phyloP scores from a whole-genome alignment of 2,113 vertebrate species.

The Micronycteris hirsuta region DNA sequence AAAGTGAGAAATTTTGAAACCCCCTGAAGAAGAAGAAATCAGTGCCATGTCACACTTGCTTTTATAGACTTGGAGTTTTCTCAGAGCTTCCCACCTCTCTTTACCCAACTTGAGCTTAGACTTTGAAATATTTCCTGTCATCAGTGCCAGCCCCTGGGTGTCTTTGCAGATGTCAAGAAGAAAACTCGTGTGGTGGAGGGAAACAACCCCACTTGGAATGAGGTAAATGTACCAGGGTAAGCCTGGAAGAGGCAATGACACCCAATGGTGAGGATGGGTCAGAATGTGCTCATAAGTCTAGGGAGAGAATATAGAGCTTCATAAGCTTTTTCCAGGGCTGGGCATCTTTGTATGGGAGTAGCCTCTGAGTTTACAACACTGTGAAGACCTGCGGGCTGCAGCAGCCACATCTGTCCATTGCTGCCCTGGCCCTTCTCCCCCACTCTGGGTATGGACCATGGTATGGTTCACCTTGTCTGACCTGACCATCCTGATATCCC shows the following conservation, averaged over 20 bases:
- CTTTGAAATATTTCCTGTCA: neutral
- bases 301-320: neutral
- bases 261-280: neutral
- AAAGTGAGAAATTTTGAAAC: neutral
- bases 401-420: neutral
- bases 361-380: neutral
- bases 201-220: slow-evolving; percentile 72
- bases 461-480: neutral
- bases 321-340: neutral
- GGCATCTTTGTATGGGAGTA: neutral
- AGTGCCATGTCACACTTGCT: neutral
- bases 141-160: neutral
- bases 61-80: neutral
- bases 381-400: neutral
- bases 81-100: neutral
- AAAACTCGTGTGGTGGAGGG: slow-evolving; percentile 61
- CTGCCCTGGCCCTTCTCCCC: neutral
- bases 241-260: neutral
- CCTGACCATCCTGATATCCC: neutral
- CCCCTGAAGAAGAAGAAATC: neutral
- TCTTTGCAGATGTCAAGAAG: slow-evolving; percentile 67
- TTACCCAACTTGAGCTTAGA: neutral
- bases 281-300: neutral
- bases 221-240: slow-evolving; percentile 48
- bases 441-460: neutral